Conservation (phyloP, 1,140 invertebrate species). For the Drosophila ananassae region DNA sequence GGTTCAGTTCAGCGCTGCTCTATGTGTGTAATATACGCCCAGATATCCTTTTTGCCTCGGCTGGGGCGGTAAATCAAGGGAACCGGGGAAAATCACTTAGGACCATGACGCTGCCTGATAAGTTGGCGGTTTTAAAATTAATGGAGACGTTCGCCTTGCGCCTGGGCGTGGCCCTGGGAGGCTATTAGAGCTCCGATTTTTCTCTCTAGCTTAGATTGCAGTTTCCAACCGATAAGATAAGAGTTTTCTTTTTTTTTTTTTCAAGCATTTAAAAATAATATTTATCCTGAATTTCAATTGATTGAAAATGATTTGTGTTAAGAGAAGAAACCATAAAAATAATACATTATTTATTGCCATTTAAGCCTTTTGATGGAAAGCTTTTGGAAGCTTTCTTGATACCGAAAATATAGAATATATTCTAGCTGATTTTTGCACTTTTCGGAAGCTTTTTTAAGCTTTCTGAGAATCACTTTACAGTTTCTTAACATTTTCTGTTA, state of each 20-base stretch:
- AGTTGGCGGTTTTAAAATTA: constrained; percentile 77
- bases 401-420: too few relatives aligned
- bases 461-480: constrained; percentile 4
- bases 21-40: constrained; percentile 44
- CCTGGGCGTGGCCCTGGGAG: constrained; percentile 16
- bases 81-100: constrained; percentile 70
- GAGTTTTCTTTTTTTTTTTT: neutral
- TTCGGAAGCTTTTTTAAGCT: constrained; percentile 42
- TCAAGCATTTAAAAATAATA: neutral
- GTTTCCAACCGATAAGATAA: constrained; percentile 2
- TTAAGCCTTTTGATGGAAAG: neutral
- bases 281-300: constrained; percentile 22
- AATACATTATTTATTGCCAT: neutral
- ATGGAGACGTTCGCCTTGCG: constrained; percentile 62
- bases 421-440: constrained; percentile 23
- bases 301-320: constrained; percentile 48
- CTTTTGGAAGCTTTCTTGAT: neutral
- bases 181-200: constrained; percentile 27
- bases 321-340: constrained; percentile 1
- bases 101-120: constrained; percentile 70
- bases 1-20: constrained; percentile 10
- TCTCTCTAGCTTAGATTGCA: constrained; percentile 54
- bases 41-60: constrained; percentile 29
- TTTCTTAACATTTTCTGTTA: constrained; percentile 22
- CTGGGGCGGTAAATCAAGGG: constrained; percentile 60